These are phyloP conservation scores for Acronicta alni DNA, from an alignment of 2,888 invertebrate species.

Conservation along the genomic window DNA sequence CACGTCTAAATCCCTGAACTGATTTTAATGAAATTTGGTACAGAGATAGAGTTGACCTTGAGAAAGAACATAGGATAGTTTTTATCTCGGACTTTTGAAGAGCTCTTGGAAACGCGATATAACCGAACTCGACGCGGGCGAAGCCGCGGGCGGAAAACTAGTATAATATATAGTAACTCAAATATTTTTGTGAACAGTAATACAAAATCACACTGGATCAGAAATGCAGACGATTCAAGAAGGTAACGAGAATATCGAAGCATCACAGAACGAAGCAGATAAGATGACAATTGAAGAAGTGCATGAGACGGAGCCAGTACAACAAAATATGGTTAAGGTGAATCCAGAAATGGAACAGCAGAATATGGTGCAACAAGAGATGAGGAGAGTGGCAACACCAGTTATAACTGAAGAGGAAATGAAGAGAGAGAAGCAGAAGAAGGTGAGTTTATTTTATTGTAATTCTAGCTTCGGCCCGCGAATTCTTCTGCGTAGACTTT, in stretches of 20 bases:
- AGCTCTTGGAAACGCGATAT: no score
- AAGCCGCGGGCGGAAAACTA: neutral
- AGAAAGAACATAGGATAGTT: no score
- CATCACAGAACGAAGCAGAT: slow-evolving; percentile 19
- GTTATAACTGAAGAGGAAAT: slow-evolving; percentile 67
- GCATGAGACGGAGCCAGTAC: slow-evolving; percentile 63
- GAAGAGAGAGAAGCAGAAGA: slow-evolving; percentile 75
- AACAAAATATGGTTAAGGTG: slow-evolving; percentile 49
- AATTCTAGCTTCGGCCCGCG: no score
- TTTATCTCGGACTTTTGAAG: no score
- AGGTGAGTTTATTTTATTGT: slow-evolving; percentile 69
- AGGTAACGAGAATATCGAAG: slow-evolving; percentile 37
- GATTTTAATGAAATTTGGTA: no score
- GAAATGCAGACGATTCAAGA: slow-evolving; percentile 40
- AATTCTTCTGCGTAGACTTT: no score
- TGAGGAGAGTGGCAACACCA: slow-evolving; percentile 28
- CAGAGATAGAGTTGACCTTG: no score
- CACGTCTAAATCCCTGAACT: no score
- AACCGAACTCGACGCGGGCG: no score
- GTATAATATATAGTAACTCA: neutral
- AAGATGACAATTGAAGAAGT: slow-evolving; percentile 40
- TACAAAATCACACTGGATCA: slow-evolving; percentile 4
- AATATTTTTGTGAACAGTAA: slow-evolving; percentile 11
- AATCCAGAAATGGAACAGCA: slow-evolving; percentile 54
- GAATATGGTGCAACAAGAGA: slow-evolving; percentile 52